A percentile compares a stretch with the other conserved stretches of the same genome.
Conservation (phyloP, 1,140 invertebrate genomes). For the Listronotus bonariensis region DNA sequence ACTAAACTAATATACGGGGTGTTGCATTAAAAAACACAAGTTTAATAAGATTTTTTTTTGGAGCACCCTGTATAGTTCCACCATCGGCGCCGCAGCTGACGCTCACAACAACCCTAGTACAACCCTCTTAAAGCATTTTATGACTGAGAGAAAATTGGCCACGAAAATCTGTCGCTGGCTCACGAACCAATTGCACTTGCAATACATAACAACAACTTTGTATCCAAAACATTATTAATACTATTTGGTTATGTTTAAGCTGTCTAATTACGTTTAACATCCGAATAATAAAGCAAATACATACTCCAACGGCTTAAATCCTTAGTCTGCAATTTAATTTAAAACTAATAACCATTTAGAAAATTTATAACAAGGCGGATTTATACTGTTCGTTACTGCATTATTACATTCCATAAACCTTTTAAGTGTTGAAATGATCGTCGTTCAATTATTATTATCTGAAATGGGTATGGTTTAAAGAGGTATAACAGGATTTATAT, state of each 20-base stretch:
- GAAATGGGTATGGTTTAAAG: neutral
- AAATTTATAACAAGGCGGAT: constrained; percentile 18
- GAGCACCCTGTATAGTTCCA: no score
- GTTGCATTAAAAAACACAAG: no score
- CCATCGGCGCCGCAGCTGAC: no score
- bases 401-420: constrained; percentile 18
- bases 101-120: no score
- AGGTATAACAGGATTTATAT: no score
- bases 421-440: constrained; percentile 22
- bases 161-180: no score
- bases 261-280: constrained; percentile 32
- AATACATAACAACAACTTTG: no score
- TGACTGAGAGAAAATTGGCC: no score
- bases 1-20: no score
- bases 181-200: constrained; percentile 15
- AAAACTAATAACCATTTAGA: constrained; percentile 28
- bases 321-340: constrained; percentile 29
- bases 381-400: constrained; percentile 17
- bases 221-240: constrained; percentile 21
- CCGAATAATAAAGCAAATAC: constrained; percentile 27
- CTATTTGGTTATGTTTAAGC: constrained; percentile 24
- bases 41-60: no score
- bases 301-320: constrained; percentile 26
- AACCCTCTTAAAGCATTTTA: no score
- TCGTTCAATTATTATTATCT: constrained; percentile 24